A percentile compares a stretch with the other conserved stretches of the same genome.
Evolutionary conservation across 30 jellyfish, hydroid and myxozoan species (phyloP).

Genomic region (Clytia hemisphaerica): DNA sequence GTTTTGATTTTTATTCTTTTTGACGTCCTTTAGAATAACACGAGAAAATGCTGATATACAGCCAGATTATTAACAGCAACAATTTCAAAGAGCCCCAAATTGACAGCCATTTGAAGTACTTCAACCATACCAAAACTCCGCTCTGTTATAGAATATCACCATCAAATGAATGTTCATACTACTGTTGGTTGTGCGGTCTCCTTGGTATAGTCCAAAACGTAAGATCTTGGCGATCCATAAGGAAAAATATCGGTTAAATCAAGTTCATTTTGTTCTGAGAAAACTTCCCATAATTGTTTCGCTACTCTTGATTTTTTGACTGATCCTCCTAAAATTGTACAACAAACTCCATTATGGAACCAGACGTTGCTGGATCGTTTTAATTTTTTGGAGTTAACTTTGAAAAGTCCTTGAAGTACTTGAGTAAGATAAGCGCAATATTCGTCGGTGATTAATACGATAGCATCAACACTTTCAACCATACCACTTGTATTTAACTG

Average conservation of each 20-base stretch:
- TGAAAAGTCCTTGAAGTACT: constrained; percentile 46
- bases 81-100: too few species aligned
- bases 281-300: constrained; percentile 59
- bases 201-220: constrained; percentile 55
- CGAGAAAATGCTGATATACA: too few species aligned
- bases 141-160: too few species aligned
- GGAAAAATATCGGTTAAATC: constrained; percentile 74
- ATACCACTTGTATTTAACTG: constrained; percentile 37
- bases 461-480: constrained; percentile 73
- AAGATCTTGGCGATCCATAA: constrained; percentile 54
- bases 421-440: constrained; percentile 51
- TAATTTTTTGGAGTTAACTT: constrained; percentile 16
- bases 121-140: too few species aligned
- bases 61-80: too few species aligned
- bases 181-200: constrained; percentile 72
- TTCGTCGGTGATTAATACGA: constrained; percentile 56
- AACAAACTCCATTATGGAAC: constrained; percentile 71
- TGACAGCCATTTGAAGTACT: too few species aligned
- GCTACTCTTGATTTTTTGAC: constrained; percentile 65
- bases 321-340: constrained; percentile 73
- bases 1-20: too few species aligned
- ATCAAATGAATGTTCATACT: too few species aligned
- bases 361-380: constrained; percentile 51
- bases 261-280: constrained; percentile 48
- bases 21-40: too few species aligned